Evolutionary conservation across 1,140 invertebrate genomes (phyloP), one percentile per base, ranked within the genome.

Genomic region (Microplitis mediator): DNA sequence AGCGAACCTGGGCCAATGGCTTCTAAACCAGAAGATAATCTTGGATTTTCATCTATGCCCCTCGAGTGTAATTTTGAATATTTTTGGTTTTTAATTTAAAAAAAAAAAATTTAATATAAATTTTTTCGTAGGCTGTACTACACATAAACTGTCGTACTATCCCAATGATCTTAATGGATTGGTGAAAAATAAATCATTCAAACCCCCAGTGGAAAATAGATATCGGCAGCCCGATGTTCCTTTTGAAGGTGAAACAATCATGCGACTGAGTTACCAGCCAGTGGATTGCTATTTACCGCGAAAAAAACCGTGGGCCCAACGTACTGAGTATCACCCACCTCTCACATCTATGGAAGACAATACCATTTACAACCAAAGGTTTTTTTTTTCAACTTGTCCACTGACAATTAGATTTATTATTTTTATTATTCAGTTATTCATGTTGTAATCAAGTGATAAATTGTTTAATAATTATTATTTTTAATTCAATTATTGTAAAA

Each of bases 161-260:
- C 76, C 80, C 0, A 83, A 78, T 35, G 77, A 83, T 73, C 3
- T 23, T 0, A 74, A 75, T 5, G 75, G 52, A 34, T 32, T 83
- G 13, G 13, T 77, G 0, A 77, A 75, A 39, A 75, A 23, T n/a
- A 76, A 82, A 16, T 81, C 81, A 0, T 87, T 75, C 60, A 79
- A 80, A 11, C 84, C 84, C 4, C 23, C 16, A 36, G 80, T 45
- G 71, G 72, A 4, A 69, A 52, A 13, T 83, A 90, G 51, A 82
- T 87, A 71, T 81, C 83, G 45, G 82, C 65, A 45, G 11, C 65
- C 89, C 0, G 85, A 86, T 56, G 82, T 88, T 4, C 88, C 88
- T 2, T 87, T 92, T 83, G 89, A 91, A 72, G 80, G 82, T 76
- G 82, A 86, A 73, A 86, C 82, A 1, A 81, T 75, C 4, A 82